Evolutionary conservation across 2,797 vertebrate genomes (phyloP).

Genomic region (Cygnus olor): DNA sequence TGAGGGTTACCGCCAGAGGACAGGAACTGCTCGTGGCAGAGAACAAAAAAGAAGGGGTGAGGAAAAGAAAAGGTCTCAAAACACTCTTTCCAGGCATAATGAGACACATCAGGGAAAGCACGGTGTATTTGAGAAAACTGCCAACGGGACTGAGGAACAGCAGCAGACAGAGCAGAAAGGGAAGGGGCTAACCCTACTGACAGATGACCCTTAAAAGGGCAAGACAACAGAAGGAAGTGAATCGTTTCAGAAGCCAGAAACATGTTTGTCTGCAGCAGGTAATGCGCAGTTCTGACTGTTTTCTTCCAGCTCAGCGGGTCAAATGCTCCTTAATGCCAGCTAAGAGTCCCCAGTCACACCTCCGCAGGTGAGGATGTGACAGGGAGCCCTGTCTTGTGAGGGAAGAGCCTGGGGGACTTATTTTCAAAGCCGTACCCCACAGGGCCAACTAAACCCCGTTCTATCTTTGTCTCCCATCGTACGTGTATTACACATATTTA

Average conservation of each 20-base stretch:
- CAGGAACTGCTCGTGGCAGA: background rate
- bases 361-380: background rate
- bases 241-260: background rate
- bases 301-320: background rate
- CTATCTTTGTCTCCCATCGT: background rate
- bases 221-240: background rate
- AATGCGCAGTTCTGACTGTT: background rate
- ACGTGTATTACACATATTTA: rapidly evolving
- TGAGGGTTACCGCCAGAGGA: background rate
- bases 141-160: background rate
- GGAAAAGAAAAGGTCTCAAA: background rate
- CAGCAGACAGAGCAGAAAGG: rapidly evolving
- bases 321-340: background rate
- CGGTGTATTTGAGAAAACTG: background rate
- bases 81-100: background rate
- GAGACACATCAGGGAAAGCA: background rate
- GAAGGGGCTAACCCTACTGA: too few species aligned
- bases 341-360: background rate
- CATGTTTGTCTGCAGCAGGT: rapidly evolving
- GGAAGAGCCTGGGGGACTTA: too few species aligned
- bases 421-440: background rate
- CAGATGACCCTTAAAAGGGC: background rate
- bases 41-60: background rate
- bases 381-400: rapidly evolving
- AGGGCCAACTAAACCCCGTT: background rate